Base-by-base conservation (phyloP, 1,140 invertebrate genomes). In the Drosophila mayri region DNA sequence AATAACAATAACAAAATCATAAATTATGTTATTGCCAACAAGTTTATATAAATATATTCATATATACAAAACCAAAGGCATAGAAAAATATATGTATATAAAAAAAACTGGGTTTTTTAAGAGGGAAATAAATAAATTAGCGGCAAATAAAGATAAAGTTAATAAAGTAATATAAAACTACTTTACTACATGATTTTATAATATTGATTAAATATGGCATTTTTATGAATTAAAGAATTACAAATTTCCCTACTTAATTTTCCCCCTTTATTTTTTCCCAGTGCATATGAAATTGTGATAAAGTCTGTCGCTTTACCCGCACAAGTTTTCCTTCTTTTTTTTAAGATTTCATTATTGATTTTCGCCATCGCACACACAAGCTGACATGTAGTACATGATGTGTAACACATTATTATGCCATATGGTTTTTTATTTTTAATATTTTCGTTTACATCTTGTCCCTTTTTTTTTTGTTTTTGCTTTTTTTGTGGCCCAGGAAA, bases 291-390 rank as follows among this genome's bases (percentile, higher is more conserved):
- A 62, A 49, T 40, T 35, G 47, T 35, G 30, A 54, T 41, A 44
- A 57, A 55, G 41, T 68, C 22, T 41, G 38, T 77, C 50, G 38
- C 43, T 32, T 75, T 75, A 38, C 41, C 43, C 22, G 12, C 4
- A 10, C 14, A 6, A 43, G n/a, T 37, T 28, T 76, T 58, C 55
- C 38, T 16, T 22, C n/a, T 28, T 7, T 38, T 66, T 61, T 50
- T 37, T 38, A 60, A 62, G 58, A 71, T 63, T 76, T 73, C 44
- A 60, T 73, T 82, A 87, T 73, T 88, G 80, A 88, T 88, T 88
- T 85, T 80, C 58, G 25, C 47, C 20, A 32, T 38, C 54, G 57
- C 60, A 57, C 52, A 79, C 68, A 43, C 16, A 18, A 1, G 25
- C 65, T 47, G 38, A 43, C 47, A 52, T 35, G 44, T 22, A 62